Base-by-base conservation (phyloP, 1,140 invertebrate species). In the Triops cancriformis region DNA sequence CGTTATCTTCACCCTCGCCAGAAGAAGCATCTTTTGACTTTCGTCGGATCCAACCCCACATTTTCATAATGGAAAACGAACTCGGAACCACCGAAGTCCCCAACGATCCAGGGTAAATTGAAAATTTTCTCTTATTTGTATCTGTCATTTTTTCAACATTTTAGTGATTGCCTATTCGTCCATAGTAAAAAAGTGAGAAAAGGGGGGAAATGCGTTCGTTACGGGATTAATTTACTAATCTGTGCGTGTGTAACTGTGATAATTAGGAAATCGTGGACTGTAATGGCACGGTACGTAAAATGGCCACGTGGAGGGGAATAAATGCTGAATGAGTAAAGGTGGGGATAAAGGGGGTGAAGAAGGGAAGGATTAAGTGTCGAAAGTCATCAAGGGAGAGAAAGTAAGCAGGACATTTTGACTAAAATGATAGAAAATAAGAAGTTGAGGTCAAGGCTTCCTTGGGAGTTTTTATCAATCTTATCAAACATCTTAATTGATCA, bases 101-200 rank as follows among this genome's bases (percentile, higher is more conserved):
- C 86, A 94, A 94, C 88, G 92, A 94, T 88, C 93, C 93, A 85
- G 93, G 93, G 92, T 94, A 91, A 87, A 90, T 88, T n/a, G 37
- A 45, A 73, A 18, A 42, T 31, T 43, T 26, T 78, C 18, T 75
- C 31, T 73, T 37, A 73, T 43, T 73, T 77, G n/a, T 37, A 41
- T n/a, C 64, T 72, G 64, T 23, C 11, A 72, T 72, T 72, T 4
- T 72, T 23, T n/a, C 11, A 11, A 5, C 11, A 4, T n/a, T 72
- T 23, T 11, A 6, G 26, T 80, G 51, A 12, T 3, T 28, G 12
- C 12, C n/a, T 31, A 73, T 18, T 14, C 26, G 42, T 23, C 74
- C 12, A 18, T 41, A 18, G 23, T 14, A n/a, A 23, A n/a, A n/a
- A n/a, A n/a, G 18, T 12, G 14, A 26, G 12, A n/a, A 26, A 41